Base-by-base conservation (phyloP, 2,888 invertebrate genomes). In the Byasa hedistus region DNA sequence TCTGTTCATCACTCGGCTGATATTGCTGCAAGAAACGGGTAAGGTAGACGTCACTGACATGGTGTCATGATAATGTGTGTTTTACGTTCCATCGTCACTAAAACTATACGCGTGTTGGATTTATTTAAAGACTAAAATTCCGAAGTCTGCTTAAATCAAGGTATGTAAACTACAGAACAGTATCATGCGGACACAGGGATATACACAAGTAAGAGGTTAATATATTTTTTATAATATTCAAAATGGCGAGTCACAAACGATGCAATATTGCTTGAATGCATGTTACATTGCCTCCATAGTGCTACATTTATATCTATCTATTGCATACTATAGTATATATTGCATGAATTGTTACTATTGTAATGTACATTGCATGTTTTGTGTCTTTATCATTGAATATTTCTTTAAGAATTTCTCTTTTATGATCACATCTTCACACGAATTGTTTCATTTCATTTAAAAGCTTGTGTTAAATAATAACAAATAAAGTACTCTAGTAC, bases 281-380 rank as follows among this genome's bases (percentile, higher is more conserved):
- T 85, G 86, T 68, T 66, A 68, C 68, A 64, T 69, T 68, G 73
- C 73, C 66, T 74, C 61, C 71, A 73, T 74, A 70, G 72, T 72
- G 23, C 58, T 62, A 57, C 61, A 57, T n/a, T 73, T 76, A 76
- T 76, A 71, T 77, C 69, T 79, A 77, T 80, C 73, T 81, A 80
- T 79, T 75, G 80, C 81, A 79, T 83, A 71, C 74, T 83, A 80
- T 32, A 32, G 32, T 32, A 32, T 72, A 72, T 75, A 76, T 71
- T 79, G 87, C 86, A 86, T 87, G 85, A 70, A 74, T 76, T 74
- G 77, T 70, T 66, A 70, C 36, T 71, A 72, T 75, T 72, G 73
- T 77, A 48, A 48, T 78, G 75, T 69, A 70, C 75, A 78, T 82
- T 85, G 87, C 87, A 88, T 86, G 88, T 79, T 83, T 84, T 84